Conservation (phyloP, 2,888 invertebrate genomes). For the Scaeva pyrastri region DNA sequence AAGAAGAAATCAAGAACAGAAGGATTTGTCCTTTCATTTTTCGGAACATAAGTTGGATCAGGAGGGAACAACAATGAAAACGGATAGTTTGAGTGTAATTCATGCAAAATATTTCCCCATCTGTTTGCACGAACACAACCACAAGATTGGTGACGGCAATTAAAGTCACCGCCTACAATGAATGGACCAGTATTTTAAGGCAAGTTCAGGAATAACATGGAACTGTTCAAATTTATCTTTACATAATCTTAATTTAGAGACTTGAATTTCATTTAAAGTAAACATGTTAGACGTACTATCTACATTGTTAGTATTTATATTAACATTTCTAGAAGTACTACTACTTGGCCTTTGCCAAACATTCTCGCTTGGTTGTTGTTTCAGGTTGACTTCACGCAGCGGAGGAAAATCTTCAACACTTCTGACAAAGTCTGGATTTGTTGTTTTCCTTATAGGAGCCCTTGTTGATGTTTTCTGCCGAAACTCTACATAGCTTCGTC, state of each 20-base stretch:
- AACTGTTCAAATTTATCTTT: constrained; percentile 36
- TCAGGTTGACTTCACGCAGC: not conserved
- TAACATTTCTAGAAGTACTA: constrained; percentile 36
- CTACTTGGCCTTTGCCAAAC: not conserved
- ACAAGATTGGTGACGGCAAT: too few species aligned
- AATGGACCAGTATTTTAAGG: constrained; percentile 33
- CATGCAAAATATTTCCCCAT: too few species aligned
- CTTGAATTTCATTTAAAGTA: constrained; percentile 28
- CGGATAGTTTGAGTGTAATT: too few species aligned
- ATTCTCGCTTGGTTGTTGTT: constrained; percentile 6
- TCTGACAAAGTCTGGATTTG: constrained; percentile 8
- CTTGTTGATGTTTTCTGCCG: constrained; percentile 19
- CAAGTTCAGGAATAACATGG: constrained; percentile 18
- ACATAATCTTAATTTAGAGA: constrained; percentile 33
- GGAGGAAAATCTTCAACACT: constrained; percentile 24
- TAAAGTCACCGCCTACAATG: too few species aligned
- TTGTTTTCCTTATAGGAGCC: constrained; percentile 3
- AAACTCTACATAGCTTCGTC: constrained; percentile 29
- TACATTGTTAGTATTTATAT: constrained; percentile 24
- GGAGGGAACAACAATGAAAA: too few species aligned
- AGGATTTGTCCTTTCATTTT: constrained; percentile 30
- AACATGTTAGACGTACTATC: too few species aligned
- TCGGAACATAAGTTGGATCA: too few species aligned
- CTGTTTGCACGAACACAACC: too few species aligned
- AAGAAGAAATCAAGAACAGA: constrained; percentile 43